phyloP scores from a whole-genome alignment of 2,888 invertebrate genomes.

The Drosophila rubida region DNA sequence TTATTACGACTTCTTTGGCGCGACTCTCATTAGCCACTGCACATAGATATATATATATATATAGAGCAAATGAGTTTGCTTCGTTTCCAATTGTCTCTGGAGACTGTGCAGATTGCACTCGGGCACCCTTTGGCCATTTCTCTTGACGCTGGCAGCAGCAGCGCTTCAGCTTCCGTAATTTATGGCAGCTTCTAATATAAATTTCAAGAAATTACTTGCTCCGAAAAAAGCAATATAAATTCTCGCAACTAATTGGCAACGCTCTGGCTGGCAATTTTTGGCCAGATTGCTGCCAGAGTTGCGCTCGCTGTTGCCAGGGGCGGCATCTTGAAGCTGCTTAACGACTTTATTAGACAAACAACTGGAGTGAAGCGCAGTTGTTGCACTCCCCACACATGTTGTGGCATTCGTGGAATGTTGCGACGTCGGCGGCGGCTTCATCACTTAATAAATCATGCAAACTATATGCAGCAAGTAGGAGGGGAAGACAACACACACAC shows the following conservation, averaged over 20 bases:
- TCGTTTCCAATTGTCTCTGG: constrained; percentile 56
- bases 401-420: constrained; percentile 69
- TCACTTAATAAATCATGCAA: constrained; percentile 74
- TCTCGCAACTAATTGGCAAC: constrained; percentile 75
- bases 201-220: constrained; percentile 70
- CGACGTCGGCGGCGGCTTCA: constrained; percentile 54
- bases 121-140: constrained; percentile 9
- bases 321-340: constrained; percentile 30
- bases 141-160: too few relatives aligned
- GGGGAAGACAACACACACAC: neutral
- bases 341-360: constrained; percentile 68
- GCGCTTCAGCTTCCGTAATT: too few relatives aligned
- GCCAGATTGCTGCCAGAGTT: constrained; percentile 25
- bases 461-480: neutral
- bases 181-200: constrained; percentile 69
- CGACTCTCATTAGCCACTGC: constrained; percentile 37
- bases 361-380: constrained; percentile 18
- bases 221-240: constrained; percentile 72
- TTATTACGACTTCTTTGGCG: constrained; percentile 54
- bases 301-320: constrained; percentile 26
- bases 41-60: too few relatives aligned
- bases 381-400: constrained; percentile 50
- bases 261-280: constrained; percentile 43
- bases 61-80: constrained; percentile 16
- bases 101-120: constrained; percentile 27